Base-by-base conservation (phyloP, 2,797 vertebrate genomes). In the Dendrocincla tyrannina region DNA sequence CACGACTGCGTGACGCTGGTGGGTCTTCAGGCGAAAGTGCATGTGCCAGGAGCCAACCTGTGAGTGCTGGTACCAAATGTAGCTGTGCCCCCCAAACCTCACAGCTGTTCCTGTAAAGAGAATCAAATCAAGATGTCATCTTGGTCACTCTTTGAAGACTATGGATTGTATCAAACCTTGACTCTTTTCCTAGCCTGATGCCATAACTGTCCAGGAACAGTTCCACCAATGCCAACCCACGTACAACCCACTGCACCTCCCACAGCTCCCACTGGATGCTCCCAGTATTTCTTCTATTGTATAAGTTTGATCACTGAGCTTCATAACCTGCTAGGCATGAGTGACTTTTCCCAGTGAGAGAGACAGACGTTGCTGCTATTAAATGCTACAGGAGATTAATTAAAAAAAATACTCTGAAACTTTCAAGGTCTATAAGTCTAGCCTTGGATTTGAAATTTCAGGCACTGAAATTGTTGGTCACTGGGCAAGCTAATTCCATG, bases 1-100 rank as follows among this genome's bases (percentile, higher is more conserved):
- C 47, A 99, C 67, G 11, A 98, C 49, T 1, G 98, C 98, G 0
- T 98, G 96, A 5, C 97, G 85, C 95, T 99, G 98, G 35, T 96
- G 97, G 0, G 99, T 99, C 97, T 97, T 99, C 91, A 99, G 97
- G 41, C 94, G 98, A 80, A 99, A 98, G 3, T 97, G 98, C 82
- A 99, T 95, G 28, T 95, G 97, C 98, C 99, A 98, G 42, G 97
- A 94, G 56, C 83, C 96, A 3, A 52, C 80, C 84, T 98, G 97
- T 9, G 98, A 98, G 4, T 98, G 98, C 88, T 96, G 87, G 95
- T 99, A 99, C 41, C 98, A 96, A 84, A 99, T 72, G 74, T 98
- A 99, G 86, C 99, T 99, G 35, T 98, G 97, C 2, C 98, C 98
- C 2, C 98, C 98, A 87, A 99, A 99, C 86, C 97, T 98, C 86